Percentiles rank a stretch among this genome's conserved stretches.
Conservation (phyloP, 2,113 vertebrate genomes). For the Acrocephalus arundinaceus region DNA sequence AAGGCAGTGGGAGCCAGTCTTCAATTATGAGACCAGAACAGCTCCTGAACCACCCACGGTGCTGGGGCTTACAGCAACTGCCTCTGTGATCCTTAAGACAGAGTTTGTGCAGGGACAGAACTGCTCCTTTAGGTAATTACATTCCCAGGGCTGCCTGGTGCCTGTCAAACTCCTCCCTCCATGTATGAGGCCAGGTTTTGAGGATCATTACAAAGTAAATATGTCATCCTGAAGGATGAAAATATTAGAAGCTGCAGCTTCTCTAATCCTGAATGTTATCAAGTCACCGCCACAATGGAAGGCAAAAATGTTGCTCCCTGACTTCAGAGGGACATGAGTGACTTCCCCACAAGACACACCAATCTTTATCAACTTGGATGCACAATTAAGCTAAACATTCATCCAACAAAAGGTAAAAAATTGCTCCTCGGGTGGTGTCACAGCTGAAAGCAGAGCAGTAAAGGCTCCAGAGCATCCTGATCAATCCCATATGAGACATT, state of each 20-base stretch:
- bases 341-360: background rate
- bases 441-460: background rate
- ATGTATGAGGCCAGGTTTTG: background rate
- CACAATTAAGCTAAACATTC: background rate
- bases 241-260: background rate
- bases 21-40: background rate
- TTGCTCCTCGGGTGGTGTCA: background rate
- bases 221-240: background rate
- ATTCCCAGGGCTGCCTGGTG: background rate
- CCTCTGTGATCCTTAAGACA: background rate
- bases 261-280: background rate
- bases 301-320: background rate
- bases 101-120: background rate
- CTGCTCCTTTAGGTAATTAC: constrained; percentile 3
- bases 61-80: background rate
- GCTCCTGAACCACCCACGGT: background rate
- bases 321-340: background rate
- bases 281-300: background rate
- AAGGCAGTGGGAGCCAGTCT: background rate
- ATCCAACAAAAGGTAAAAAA: background rate
- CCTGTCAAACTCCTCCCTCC: background rate
- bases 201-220: constrained; percentile 15
- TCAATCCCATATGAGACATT: background rate
- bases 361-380: background rate
- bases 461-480: background rate